Percentiles rank a stretch among this genome's conserved stretches.
These are phyloP conservation scores for Blastobasis adustella DNA, from an alignment of 2,888 invertebrate species.

Conservation along the genomic window DNA sequence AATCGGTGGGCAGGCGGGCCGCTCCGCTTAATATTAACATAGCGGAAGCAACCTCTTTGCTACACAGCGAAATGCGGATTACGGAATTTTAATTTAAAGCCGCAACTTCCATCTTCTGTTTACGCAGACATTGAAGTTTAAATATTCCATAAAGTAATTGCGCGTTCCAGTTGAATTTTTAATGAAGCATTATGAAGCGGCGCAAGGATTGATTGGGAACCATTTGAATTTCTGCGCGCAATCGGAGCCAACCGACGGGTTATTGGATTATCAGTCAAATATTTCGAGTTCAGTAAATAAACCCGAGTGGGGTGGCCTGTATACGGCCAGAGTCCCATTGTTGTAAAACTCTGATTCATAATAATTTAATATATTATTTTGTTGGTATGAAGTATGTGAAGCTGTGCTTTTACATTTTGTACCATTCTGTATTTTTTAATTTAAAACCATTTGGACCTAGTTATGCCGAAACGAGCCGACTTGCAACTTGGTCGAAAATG, in stretches of 20 bases:
- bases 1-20: slow-evolving; percentile 51
- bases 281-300: slow-evolving; percentile 54
- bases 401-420: too few relatives aligned
- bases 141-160: slow-evolving; percentile 68
- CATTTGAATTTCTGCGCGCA: slow-evolving; percentile 65
- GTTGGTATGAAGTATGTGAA: too few relatives aligned
- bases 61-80: slow-evolving; percentile 49
- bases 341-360: neutral
- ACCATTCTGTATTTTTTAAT: too few relatives aligned
- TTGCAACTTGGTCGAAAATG: too few relatives aligned
- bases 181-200: slow-evolving; percentile 60
- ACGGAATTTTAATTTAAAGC: slow-evolving; percentile 59
- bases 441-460: too few relatives aligned
- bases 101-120: slow-evolving; percentile 56
- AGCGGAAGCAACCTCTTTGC: slow-evolving; percentile 56
- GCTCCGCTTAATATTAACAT: slow-evolving; percentile 59
- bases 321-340: slow-evolving; percentile 18
- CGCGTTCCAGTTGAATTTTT: slow-evolving; percentile 63
- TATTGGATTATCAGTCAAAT: slow-evolving; percentile 62
- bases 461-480: too few relatives aligned
- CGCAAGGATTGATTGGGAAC: slow-evolving; percentile 62
- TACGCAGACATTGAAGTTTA: slow-evolving; percentile 57
- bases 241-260: slow-evolving; percentile 42
- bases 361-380: too few relatives aligned
- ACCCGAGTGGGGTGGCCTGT: slow-evolving; percentile 37